Evolutionary conservation across 2,797 vertebrate genomes (phyloP).

Genomic region (Echeneis naucrates): DNA sequence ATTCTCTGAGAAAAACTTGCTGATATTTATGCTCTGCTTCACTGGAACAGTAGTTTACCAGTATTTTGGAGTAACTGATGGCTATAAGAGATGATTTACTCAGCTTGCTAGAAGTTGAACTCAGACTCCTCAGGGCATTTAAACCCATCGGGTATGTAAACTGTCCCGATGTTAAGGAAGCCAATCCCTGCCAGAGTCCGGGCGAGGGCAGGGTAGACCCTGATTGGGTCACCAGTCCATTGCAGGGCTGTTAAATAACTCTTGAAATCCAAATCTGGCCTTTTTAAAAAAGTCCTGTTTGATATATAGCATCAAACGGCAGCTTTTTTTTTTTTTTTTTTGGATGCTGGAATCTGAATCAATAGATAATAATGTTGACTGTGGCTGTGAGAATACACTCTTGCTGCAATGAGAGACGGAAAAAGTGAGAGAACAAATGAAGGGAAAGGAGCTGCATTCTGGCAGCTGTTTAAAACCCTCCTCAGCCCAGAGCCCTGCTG

Average conservation of each 20-base stretch:
- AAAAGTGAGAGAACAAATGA: slow-evolving; percentile 42
- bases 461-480: slow-evolving; percentile 60
- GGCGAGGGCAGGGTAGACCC: too few species aligned
- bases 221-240: too few species aligned
- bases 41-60: not conserved
- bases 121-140: too few species aligned
- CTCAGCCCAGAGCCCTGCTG: slow-evolving; percentile 54
- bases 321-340: too few species aligned
- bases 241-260: slow-evolving; percentile 11
- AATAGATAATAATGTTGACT: slow-evolving; percentile 45
- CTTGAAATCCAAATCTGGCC: slow-evolving; percentile 5
- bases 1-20: not conserved
- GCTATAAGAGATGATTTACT: too few species aligned
- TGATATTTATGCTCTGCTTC: not conserved
- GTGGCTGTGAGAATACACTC: slow-evolving; percentile 30
- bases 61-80: too few species aligned
- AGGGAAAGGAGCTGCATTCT: slow-evolving; percentile 46
- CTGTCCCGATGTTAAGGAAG: too few species aligned
- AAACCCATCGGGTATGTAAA: too few species aligned
- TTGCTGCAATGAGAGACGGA: slow-evolving; percentile 24
- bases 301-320: too few species aligned
- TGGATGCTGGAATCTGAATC: slow-evolving; percentile 23
- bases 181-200: too few species aligned
- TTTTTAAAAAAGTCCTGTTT: slow-evolving; percentile 10
- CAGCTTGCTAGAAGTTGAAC: too few species aligned